phyloP scores from a whole-genome alignment of 2,113 vertebrate species.

The Tamias sibiricus region DNA sequence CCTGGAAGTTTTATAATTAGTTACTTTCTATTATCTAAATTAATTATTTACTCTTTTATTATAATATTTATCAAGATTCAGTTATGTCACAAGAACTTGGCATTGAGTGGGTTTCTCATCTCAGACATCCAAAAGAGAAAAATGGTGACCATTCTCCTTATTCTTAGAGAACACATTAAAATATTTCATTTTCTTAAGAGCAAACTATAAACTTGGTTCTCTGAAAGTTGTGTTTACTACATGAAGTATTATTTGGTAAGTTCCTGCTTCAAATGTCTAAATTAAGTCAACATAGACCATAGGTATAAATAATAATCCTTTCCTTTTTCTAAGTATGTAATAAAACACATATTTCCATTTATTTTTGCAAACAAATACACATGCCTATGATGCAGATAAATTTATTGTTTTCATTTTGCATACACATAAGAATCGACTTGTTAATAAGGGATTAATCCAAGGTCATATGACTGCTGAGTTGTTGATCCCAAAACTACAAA shows the following conservation, averaged over 20 bases:
- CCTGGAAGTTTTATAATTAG: neutral
- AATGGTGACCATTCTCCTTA: neutral
- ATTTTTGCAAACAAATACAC: neutral
- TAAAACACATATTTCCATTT: neutral
- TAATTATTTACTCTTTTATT: conserved; percentile 15
- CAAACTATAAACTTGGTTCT: neutral
- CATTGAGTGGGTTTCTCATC: neutral
- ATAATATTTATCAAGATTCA: conserved; percentile 8
- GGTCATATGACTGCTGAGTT: neutral
- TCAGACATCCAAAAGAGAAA: neutral
- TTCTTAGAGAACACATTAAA: neutral
- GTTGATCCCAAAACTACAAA: neutral
- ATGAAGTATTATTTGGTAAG: neutral
- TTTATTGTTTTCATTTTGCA: neutral
- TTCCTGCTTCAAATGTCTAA: neutral
- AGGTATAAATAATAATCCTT: neutral
- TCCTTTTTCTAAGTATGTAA: neutral
- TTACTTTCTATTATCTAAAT: neutral
- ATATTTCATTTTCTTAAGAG: neutral
- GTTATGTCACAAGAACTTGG: neutral
- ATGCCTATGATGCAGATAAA: neutral
- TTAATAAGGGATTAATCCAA: neutral
- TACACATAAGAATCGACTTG: neutral
- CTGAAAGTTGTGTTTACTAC: neutral
- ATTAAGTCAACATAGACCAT: neutral